Conservation (phyloP, 2,797 vertebrate genomes). For the Ficedula albicollis region DNA sequence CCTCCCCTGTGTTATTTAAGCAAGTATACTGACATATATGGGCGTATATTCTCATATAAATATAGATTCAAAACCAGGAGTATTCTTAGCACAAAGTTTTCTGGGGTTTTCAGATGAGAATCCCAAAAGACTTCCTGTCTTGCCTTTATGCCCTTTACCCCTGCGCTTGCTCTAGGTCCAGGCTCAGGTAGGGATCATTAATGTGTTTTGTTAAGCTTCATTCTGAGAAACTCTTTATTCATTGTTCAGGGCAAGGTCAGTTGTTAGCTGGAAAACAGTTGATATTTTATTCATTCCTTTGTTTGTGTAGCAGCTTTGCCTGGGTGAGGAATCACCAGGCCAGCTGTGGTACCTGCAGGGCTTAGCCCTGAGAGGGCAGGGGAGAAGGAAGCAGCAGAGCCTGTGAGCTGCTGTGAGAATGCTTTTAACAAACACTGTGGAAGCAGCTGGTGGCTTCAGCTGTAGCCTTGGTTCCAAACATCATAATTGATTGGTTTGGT, state of each 20-base stretch:
- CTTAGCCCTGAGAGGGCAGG: neutral
- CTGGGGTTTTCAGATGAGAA: neutral
- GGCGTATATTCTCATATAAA: neutral
- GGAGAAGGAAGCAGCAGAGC: neutral
- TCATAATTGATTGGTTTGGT: constrained; percentile 76
- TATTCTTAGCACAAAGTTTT: neutral
- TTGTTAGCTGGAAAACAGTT: neutral
- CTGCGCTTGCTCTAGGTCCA: rapidly evolving
- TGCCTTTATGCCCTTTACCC: neutral
- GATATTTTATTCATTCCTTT: neutral
- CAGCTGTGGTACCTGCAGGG: neutral
- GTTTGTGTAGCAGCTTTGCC: neutral
- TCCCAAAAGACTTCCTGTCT: neutral
- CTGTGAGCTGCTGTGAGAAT: neutral
- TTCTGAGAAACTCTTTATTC: neutral
- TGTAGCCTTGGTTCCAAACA: constrained; percentile 71
- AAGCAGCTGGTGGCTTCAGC: constrained; percentile 23
- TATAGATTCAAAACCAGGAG: neutral
- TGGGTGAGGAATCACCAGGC: neutral
- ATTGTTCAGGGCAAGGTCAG: neutral
- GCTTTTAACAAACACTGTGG: neutral
- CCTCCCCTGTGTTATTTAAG: neutral
- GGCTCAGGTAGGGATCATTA: neutral
- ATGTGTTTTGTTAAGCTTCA: neutral
- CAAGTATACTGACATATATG: neutral